Base-by-base conservation (phyloP, 2,113 vertebrate genomes). In the Takifugu bimaculatus region DNA sequence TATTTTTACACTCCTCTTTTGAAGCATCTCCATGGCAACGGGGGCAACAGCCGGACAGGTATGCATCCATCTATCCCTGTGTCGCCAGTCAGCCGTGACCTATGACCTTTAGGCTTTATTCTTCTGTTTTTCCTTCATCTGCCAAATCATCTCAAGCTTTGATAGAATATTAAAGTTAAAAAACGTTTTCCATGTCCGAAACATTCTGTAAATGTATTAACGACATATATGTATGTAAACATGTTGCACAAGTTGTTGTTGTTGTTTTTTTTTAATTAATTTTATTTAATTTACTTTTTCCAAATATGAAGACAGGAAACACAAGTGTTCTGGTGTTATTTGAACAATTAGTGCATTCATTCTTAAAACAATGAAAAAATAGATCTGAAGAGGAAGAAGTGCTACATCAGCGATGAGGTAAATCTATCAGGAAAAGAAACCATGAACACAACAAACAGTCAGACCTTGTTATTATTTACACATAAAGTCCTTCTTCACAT, bases 401-500 rank as follows among this genome's bases (percentile, higher is more conserved):
- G 86, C 88, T 89, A 89, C 86, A 79, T 83, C 61, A 82, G 70
- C 59, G 74, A 75, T 83, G 87, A 89, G 85, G 87, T 87, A 85
- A 86, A 71, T 80, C 54, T 81, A 77, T 84, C 62, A 55, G 64
- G 74, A 77, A 76, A 76, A 81, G 48, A 55, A 77, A 78, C 66
- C 50, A 65, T 56, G 68, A 67, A 65, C 51, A 62, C 51, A 27
- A 43, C 75, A 62, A 71, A 65, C 54, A 57, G 29, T 58, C 74
- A 78, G 68, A 69, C 67, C 6, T 56, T 25, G 12, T 66, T 25
- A 27, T 28, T 72, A 80, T 83, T 6, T 78, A 83, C 70, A 87
- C 70, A 89, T 90, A 89, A 87, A 89, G 84, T 86, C 84, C 66
- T 35, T 82, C 69, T 87, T 69, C 79, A 88, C 83, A 88, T 81